Percentiles rank a stretch among this genome's conserved stretches.
These are phyloP conservation scores for Camptogramma bilineatum DNA, from an alignment of 2,888 invertebrate genomes.

Conservation along the genomic window DNA sequence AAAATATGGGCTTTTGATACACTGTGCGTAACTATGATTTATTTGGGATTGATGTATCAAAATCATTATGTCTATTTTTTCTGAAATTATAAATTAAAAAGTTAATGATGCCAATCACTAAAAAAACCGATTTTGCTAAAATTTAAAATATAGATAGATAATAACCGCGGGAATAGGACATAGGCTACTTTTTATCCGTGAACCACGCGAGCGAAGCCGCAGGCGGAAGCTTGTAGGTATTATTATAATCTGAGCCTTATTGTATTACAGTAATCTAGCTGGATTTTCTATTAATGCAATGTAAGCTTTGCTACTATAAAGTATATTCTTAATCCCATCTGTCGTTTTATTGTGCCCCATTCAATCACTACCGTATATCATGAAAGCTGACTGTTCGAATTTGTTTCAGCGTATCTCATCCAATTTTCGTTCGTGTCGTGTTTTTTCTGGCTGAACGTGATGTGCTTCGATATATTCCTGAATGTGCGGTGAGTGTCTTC, in stretches of 20 bases:
- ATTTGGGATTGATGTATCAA: too few relatives aligned
- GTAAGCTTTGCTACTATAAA: constrained; percentile 28
- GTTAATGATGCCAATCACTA: too few relatives aligned
- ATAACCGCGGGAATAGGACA: too few relatives aligned
- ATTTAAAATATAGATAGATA: too few relatives aligned
- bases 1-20: too few relatives aligned
- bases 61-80: too few relatives aligned
- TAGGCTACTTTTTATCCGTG: too few relatives aligned
- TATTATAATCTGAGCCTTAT: not conserved
- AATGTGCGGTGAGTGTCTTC: constrained; percentile 79
- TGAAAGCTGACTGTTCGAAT: constrained; percentile 40
- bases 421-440: constrained; percentile 88
- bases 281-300: constrained; percentile 7
- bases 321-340: constrained; percentile 18
- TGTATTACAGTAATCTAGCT: not conserved
- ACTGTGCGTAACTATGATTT: too few relatives aligned
- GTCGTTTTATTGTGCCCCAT: constrained; percentile 30
- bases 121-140: too few relatives aligned
- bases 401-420: constrained; percentile 87
- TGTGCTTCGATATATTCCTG: constrained; percentile 88
- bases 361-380: constrained; percentile 32
- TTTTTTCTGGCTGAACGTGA: constrained; percentile 89
- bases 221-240: too few relatives aligned
- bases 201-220: too few relatives aligned
- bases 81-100: too few relatives aligned